Evolutionary conservation across 1,140 invertebrate genomes (phyloP).

Genomic region (Portunus trituberculatus): DNA sequence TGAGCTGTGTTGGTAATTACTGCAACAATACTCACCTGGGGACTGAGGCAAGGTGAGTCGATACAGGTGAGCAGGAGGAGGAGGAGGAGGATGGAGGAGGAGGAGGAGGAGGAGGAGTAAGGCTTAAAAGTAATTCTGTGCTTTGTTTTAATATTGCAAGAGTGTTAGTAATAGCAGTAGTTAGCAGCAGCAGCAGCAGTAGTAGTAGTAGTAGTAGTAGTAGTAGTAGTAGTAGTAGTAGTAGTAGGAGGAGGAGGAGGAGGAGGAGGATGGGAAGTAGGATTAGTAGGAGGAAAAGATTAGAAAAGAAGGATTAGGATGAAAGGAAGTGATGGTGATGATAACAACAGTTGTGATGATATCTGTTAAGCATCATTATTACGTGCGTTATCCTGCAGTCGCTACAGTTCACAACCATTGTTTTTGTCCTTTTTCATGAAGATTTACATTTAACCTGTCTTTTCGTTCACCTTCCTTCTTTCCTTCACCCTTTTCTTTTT

Average conservation of each 20-base stretch:
- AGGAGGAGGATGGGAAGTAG: not conserved
- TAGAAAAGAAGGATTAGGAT: too few relatives aligned
- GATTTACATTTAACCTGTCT: too few relatives aligned
- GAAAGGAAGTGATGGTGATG: not conserved
- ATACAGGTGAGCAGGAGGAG: not conserved
- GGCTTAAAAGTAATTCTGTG: not conserved
- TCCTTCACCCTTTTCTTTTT: too few relatives aligned
- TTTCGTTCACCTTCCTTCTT: too few relatives aligned
- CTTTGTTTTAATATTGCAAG: not conserved
- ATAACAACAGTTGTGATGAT: not conserved
- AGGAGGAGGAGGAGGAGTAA: not conserved
- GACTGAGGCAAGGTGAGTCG: not conserved
- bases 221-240: conserved; percentile 17
- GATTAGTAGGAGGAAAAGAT: too few relatives aligned
- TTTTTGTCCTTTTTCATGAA: too few relatives aligned
- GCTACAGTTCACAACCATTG: too few relatives aligned
- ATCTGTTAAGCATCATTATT: too few relatives aligned
- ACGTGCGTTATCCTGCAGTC: too few relatives aligned
- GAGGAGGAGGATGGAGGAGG: conserved; percentile 11
- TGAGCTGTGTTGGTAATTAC: not conserved
- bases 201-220: conserved; percentile 16
- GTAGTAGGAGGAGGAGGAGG: conserved; percentile 7
- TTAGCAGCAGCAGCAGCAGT: not conserved
- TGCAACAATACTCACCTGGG: not conserved
- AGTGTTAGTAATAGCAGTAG: too few relatives aligned